Base-by-base conservation (phyloP, 2,797 vertebrate species). In the Steatocranus sp. region DNA sequence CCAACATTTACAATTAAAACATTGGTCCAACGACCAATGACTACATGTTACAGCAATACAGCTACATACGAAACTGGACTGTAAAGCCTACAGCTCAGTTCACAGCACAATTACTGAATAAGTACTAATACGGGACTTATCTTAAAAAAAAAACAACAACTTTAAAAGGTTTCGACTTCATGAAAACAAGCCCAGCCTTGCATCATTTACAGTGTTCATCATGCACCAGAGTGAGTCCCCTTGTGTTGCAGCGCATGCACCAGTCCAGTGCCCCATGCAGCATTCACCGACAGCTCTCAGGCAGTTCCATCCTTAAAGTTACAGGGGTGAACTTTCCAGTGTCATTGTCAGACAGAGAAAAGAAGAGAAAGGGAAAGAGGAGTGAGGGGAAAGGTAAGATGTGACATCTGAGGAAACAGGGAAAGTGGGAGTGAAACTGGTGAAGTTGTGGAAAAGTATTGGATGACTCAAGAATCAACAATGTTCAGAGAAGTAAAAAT, bases 211-310 rank as follows among this genome's bases (percentile, higher is more conserved):
- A 94, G 93, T 89, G 92, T 88, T 87, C 87, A 93, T 87, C 94
- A 94, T 96, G 95, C 95, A 94, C 76, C 87, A 91, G 56, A 80
- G 38, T n/a, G 56, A 80, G 38, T n/a, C 43, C 41, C 84, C 76
- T 82, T 30, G 58, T 78, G 89, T 92, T 91, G 93, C 92, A 95
- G 91, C 88, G 79, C 96, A 96, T 97, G 96, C 96, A 96, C 91
- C 92, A 93, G 88, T 92, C 91, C 94, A 93, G 92, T 90, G 91
- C 94, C 92, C 88, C 96, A 97, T 96, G 96, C 96, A 96, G 95
- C 96, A 96, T 96, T 96, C 95, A 93, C 89, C 70, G 32, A 83
- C 90, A 95, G 91, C 93, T 92, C 83, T 88, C 80, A 79, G 91
- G 92, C 94, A 83, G 87, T 84, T 91, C 94, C 90, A 93, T 94